These are phyloP conservation scores for Coboldia fuscipes DNA, from an alignment of 1,140 invertebrate genomes.

Conservation along the genomic window DNA sequence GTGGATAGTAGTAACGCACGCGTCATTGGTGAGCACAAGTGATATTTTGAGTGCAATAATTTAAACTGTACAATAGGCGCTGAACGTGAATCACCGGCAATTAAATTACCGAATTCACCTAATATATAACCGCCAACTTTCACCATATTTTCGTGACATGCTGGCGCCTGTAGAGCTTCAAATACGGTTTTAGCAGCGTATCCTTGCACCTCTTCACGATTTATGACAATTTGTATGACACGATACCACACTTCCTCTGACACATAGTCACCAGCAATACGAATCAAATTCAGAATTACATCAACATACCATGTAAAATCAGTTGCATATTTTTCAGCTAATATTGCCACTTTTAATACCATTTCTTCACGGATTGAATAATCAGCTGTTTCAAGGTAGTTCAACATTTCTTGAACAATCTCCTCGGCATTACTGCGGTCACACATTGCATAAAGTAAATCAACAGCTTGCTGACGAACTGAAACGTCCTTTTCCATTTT, in stretches of 20 bases:
- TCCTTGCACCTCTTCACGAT: slow-evolving; percentile 95
- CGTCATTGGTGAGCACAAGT: slow-evolving; percentile 91
- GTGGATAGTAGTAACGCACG: slow-evolving; percentile 90
- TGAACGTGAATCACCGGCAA: slow-evolving; percentile 94
- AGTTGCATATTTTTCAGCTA: slow-evolving; percentile 98
- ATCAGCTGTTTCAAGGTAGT: slow-evolving; percentile 97
- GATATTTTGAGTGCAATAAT: slow-evolving; percentile 94
- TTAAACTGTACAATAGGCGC: slow-evolving; percentile 92
- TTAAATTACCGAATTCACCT: slow-evolving; percentile 98
- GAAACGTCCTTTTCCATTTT: slow-evolving; percentile 99
- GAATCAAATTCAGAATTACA: slow-evolving; percentile 96
- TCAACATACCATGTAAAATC: slow-evolving; percentile 99
- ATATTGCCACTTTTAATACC: slow-evolving; percentile 98
- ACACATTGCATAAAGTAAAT: slow-evolving; percentile 99
- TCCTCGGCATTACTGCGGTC: slow-evolving; percentile 98
- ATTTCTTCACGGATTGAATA: slow-evolving; percentile 99
- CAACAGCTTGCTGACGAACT: slow-evolving; percentile 93
- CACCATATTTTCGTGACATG: slow-evolving; percentile 99
- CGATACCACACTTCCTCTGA: slow-evolving; percentile 97
- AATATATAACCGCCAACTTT: slow-evolving; percentile 99
- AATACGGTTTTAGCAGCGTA: slow-evolving; percentile 99
- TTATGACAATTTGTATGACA: slow-evolving; percentile 99
- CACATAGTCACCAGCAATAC: slow-evolving; percentile 99
- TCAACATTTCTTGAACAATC: slow-evolving; percentile 99
- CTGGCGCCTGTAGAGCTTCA: slow-evolving; percentile 93